Conservation (phyloP, 2,113 vertebrate species). For the Dissostichus mawsoni region DNA sequence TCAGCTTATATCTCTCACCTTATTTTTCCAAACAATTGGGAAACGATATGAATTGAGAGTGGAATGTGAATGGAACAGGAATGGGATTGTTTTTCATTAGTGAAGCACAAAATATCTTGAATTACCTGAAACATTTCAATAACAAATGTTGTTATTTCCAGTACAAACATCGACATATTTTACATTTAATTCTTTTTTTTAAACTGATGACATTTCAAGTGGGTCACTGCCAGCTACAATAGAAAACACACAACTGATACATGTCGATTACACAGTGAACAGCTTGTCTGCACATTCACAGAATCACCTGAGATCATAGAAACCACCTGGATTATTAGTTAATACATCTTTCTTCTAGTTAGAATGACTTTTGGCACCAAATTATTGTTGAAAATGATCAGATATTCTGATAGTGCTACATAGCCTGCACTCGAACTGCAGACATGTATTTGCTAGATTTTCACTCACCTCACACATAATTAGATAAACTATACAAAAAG, state of each 20-base stretch:
- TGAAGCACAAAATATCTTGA: slow-evolving; percentile 18
- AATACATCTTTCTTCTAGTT: slow-evolving; percentile 4
- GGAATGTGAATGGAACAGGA: slow-evolving; percentile 3
- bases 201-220: background rate
- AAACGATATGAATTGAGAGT: background rate
- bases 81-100: background rate
- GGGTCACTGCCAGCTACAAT: background rate
- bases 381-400: slow-evolving; percentile 3
- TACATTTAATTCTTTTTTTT: background rate
- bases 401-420: background rate
- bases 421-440: slow-evolving; percentile 5
- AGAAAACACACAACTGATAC: slow-evolving; percentile 39
- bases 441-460: background rate
- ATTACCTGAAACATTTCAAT: slow-evolving; percentile 6
- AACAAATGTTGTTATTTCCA: background rate
- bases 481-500: background rate
- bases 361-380: slow-evolving; percentile 13
- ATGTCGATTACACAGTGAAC: slow-evolving; percentile 24
- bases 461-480: slow-evolving; percentile 15
- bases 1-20: background rate
- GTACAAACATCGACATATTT: background rate
- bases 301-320: slow-evolving; percentile 65
- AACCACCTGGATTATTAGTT: background rate
- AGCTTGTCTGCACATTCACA: slow-evolving; percentile 11
- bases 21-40: background rate